These are phyloP conservation scores for Alligator sinensis DNA, from an alignment of 2,113 vertebrate genomes.

Conservation along the genomic window DNA sequence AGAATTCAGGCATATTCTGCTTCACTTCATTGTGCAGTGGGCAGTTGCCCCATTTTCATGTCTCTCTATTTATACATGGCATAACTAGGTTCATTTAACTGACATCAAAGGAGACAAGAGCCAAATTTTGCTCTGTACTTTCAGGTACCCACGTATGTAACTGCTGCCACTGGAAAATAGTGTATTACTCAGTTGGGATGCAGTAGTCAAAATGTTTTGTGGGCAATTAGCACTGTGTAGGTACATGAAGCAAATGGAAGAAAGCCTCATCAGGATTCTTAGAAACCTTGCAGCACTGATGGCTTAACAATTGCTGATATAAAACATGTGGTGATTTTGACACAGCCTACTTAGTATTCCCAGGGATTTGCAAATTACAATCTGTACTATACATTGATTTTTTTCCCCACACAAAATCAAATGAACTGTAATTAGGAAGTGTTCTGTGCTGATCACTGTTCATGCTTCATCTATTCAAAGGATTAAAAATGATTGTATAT, in stretches of 20 bases:
- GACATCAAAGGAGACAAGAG: neutral
- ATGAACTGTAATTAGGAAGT: slow-evolving; percentile 1
- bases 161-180: neutral
- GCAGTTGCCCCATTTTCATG: neutral
- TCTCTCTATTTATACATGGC: neutral
- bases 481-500: neutral
- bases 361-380: neutral
- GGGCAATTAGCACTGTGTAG: neutral
- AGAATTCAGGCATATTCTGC: neutral
- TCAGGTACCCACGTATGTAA: neutral
- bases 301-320: neutral
- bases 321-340: neutral
- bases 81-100: neutral
- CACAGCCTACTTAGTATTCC: neutral
- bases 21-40: neutral
- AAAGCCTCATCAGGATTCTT: neutral
- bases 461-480: neutral
- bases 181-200: neutral
- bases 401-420: neutral
- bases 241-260: neutral
- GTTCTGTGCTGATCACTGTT: neutral
- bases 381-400: neutral
- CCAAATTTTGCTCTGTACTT: neutral
- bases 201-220: neutral
- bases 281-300: neutral